Percentiles rank a stretch among this genome's conserved stretches.
Conservation (phyloP, 2,888 invertebrate genomes). For the Atrina japonica region DNA sequence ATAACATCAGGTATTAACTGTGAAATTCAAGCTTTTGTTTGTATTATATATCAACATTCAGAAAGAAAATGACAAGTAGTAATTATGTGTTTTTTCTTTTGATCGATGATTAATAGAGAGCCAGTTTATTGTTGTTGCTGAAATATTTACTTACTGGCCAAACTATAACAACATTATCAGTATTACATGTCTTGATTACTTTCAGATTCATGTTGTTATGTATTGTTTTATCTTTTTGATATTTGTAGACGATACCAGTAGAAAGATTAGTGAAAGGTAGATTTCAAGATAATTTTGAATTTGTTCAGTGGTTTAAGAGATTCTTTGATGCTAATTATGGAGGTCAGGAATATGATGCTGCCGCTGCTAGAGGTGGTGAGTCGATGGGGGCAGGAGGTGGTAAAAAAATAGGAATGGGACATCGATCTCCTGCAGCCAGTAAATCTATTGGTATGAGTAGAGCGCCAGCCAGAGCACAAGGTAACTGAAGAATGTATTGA, state of each 20-base stretch:
- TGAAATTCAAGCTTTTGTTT: too few species aligned
- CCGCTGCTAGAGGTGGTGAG: slow-evolving; percentile 87
- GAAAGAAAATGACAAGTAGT: too few species aligned
- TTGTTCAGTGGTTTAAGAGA: slow-evolving; percentile 99
- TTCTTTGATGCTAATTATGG: slow-evolving; percentile 99
- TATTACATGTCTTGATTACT: too few species aligned
- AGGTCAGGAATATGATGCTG: slow-evolving; percentile 96
- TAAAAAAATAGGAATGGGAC: not conserved
- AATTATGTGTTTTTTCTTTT: too few species aligned
- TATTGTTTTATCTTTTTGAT: too few species aligned
- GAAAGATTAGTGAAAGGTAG: slow-evolving; percentile 99
- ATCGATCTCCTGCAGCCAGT: slow-evolving; percentile 7
- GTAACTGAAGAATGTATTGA: not conserved
- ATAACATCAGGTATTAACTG: too few species aligned
- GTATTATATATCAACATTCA: too few species aligned
- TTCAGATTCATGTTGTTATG: too few species aligned
- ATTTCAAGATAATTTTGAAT: slow-evolving; percentile 99
- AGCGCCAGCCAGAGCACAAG: slow-evolving; percentile 17
- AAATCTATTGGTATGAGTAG: slow-evolving; percentile 10
- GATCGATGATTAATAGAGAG: too few species aligned
- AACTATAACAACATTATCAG: too few species aligned
- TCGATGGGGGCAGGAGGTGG: slow-evolving; percentile 56
- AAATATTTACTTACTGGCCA: too few species aligned
- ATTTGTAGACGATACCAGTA: slow-evolving; percentile 95
- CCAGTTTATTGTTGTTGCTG: too few species aligned